phyloP scores from a whole-genome alignment of 1,140 invertebrate species.

The Lucilia sericata region DNA sequence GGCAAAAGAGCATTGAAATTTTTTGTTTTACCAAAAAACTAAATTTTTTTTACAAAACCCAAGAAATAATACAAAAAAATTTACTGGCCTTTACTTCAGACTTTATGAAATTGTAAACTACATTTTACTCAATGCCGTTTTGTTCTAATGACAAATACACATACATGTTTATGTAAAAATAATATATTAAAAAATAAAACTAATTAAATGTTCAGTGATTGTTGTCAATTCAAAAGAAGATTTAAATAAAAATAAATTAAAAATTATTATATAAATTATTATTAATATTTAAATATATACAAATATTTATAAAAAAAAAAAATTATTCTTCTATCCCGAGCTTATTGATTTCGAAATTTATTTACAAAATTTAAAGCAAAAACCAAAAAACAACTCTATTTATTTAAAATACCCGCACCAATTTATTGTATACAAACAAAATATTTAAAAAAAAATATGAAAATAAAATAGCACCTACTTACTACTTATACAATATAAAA shows the following conservation, averaged over 20 bases:
- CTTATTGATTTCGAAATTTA: background rate
- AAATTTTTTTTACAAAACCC: background rate
- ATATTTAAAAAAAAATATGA: background rate
- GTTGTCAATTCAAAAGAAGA: constrained; percentile 28
- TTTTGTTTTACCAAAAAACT: background rate
- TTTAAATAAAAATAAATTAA: background rate
- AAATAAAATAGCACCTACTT: too few species aligned
- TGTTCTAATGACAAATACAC: background rate
- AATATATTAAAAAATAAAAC: background rate
- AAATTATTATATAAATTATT: background rate
- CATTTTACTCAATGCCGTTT: background rate
- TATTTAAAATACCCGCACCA: constrained; percentile 23
- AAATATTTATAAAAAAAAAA: background rate
- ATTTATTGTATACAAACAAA: constrained; percentile 40
- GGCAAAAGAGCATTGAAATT: background rate
- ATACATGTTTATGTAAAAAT: constrained; percentile 5
- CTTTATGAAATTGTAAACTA: background rate
- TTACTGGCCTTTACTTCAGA: background rate
- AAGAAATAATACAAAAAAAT: background rate
- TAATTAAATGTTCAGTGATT: constrained; percentile 33
- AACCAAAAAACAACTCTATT: background rate
- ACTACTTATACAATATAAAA: too few species aligned
- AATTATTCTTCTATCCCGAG: background rate
- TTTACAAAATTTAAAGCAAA: background rate
- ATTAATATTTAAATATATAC: background rate